These are phyloP conservation scores for Parnassius smintheus DNA, from an alignment of 2,888 invertebrate species.

Conservation along the genomic window DNA sequence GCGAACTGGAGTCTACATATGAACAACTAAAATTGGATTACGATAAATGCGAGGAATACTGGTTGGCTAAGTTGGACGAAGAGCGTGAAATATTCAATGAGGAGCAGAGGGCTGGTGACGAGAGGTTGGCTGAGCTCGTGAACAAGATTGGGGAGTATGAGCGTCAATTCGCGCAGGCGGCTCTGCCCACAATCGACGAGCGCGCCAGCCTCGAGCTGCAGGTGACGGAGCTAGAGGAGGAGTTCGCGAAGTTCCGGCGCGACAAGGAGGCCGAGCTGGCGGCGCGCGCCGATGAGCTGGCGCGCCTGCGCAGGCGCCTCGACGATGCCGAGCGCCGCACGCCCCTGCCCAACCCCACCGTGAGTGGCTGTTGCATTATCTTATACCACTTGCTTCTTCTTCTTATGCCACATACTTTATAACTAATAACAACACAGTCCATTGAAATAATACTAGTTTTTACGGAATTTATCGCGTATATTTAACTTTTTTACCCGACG, in stretches of 20 bases:
- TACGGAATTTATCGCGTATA: too few species aligned
- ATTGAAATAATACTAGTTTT: too few species aligned
- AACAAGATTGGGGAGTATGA: conserved; percentile 90
- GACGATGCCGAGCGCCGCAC: conserved; percentile 27
- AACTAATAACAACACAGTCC: too few species aligned
- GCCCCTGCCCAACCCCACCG: conserved; percentile 26
- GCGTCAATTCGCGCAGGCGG: conserved; percentile 82
- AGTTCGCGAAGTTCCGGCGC: conserved; percentile 71
- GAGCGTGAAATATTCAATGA: conserved; percentile 88
- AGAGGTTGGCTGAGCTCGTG: conserved; percentile 87
- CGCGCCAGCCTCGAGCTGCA: conserved; percentile 82
- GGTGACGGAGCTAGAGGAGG: conserved; percentile 86
- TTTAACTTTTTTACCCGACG: too few species aligned
- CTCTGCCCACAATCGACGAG: conserved; percentile 89
- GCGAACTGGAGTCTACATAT: conserved; percentile 86
- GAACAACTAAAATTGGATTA: conserved; percentile 89
- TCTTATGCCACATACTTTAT: too few species aligned
- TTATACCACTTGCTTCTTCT: too few species aligned
- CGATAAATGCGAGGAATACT: conserved; percentile 93
- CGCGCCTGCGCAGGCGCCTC: conserved; percentile 19
- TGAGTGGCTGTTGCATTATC: too few species aligned
- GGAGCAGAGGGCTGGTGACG: conserved; percentile 88
- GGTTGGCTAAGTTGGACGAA: conserved; percentile 89
- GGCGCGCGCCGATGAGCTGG: conserved; percentile 27
- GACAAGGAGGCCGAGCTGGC: conserved; percentile 35